Percentiles rank a stretch among this genome's conserved stretches.
Conservation (phyloP, 2,888 invertebrate genomes). For the Bombylius major region DNA sequence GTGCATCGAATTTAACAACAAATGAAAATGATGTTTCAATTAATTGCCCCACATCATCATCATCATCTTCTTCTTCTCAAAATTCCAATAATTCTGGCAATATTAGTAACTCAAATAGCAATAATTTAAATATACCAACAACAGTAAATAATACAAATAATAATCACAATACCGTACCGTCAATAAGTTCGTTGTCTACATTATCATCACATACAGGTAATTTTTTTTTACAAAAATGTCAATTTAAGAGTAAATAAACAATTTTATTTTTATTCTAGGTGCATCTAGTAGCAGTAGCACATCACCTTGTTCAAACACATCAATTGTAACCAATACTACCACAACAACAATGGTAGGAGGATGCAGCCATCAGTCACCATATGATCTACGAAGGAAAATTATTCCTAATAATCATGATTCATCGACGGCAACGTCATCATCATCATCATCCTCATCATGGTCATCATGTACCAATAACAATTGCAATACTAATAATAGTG, state of each 20-base stretch:
- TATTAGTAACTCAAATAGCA: constrained; percentile 3
- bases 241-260: too few relatives aligned
- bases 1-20: constrained; percentile 12
- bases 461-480: constrained; percentile 31
- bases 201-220: constrained; percentile 33
- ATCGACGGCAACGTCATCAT: not conserved
- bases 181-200: constrained; percentile 34
- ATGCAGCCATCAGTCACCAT: constrained; percentile 67
- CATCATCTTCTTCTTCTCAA: constrained; percentile 26
- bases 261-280: too few relatives aligned
- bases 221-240: constrained; percentile 10
- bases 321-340: not conserved
- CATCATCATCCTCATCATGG: not conserved
- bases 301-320: constrained; percentile 37
- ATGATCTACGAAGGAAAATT: constrained; percentile 75
- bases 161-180: constrained; percentile 30
- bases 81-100: not conserved
- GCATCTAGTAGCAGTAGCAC: not conserved
- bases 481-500: constrained; percentile 34
- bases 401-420: constrained; percentile 9
- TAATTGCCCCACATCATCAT: constrained; percentile 13
- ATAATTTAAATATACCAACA: constrained; percentile 12
- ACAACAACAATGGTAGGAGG: constrained; percentile 6
- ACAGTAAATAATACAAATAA: constrained; percentile 3
- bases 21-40: constrained; percentile 9